Evolutionary conservation across 2,888 invertebrate genomes (phyloP), one percentile per base, ranked within the genome.

Genomic region (Xestia sexstrigata): DNA sequence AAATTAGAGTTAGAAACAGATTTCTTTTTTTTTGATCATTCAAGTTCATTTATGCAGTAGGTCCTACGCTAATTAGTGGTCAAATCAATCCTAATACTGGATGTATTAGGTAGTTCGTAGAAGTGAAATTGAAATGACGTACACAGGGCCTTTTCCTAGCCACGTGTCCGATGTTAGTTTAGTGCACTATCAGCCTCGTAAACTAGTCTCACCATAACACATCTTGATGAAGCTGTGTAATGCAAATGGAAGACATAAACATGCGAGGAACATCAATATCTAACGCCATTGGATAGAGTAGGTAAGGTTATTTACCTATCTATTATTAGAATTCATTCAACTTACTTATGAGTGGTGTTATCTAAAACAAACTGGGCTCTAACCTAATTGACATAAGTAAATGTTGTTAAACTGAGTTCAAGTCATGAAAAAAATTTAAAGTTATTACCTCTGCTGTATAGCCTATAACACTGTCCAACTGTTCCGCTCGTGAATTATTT

Each of bases 251-350:
- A 62, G 55, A 60, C 70, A 42, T 86, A 77, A 66, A 74, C 84
- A 79, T 52, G 63, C 74, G 26, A 73, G 58, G 42, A 69, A 72
- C 72, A 74, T 74, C 68, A 84, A 70, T 78, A 77, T 72, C 86
- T 62, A 82, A 74, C 68, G 62, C 71, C 45, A 35, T 72, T 79
- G 35, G 81, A 84, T 58, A 78, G 74, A 70, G 49, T 85, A 68
- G 69, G 65, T 81, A 74, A 85, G 79, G 77, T 85, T 87, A 82
- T 81, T 76, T 84, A 84, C 85, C 85, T 72, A 87, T 84, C 87
- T 84, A 84, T 87, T 87, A 87, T 84, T 84, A 84, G 84, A 84
- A 79, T 84, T 87, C 87, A 84, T 87, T 84, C 84, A 84, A 84
- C 87, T 87, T 77, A 70, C 82, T 68, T 82, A 74, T 39, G 79